These are phyloP conservation scores for Pogonognathellus flavescens DNA, from an alignment of 1,140 invertebrate genomes.

Conservation along the genomic window DNA sequence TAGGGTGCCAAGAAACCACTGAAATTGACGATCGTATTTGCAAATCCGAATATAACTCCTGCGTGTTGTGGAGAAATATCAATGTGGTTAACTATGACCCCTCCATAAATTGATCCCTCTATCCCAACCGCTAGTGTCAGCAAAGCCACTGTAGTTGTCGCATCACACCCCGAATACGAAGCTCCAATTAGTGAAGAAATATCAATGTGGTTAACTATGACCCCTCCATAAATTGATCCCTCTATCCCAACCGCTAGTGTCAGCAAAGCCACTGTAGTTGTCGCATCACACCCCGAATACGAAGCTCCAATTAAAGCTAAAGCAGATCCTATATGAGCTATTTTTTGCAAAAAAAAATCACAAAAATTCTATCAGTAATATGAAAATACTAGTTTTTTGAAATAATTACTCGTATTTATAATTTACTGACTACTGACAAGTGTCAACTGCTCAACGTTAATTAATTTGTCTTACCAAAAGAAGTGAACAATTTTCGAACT, in stretches of 20 bases:
- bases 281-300: conserved; percentile 76
- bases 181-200: conserved; percentile 74
- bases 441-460: too few species aligned
- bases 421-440: too few species aligned
- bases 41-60: conserved; percentile 67
- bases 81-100: conserved; percentile 80
- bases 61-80: conserved; percentile 73
- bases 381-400: too few species aligned
- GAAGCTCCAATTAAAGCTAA: conserved; percentile 79
- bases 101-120: conserved; percentile 83
- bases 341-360: too few species aligned
- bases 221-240: conserved; percentile 85
- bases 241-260: conserved; percentile 79
- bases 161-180: conserved; percentile 77
- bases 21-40: conserved; percentile 73
- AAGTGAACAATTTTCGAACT: conserved; percentile 83
- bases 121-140: conserved; percentile 79
- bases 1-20: conserved; percentile 72
- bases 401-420: too few species aligned
- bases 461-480: conserved; percentile 71
- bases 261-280: conserved; percentile 76
- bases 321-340: conserved; percentile 79
- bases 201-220: conserved; percentile 78
- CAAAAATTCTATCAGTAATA: too few species aligned
- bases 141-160: conserved; percentile 75